These are phyloP conservation scores for Aldrovandia affinis DNA, from an alignment of 2,797 vertebrate genomes.

Conservation along the genomic window DNA sequence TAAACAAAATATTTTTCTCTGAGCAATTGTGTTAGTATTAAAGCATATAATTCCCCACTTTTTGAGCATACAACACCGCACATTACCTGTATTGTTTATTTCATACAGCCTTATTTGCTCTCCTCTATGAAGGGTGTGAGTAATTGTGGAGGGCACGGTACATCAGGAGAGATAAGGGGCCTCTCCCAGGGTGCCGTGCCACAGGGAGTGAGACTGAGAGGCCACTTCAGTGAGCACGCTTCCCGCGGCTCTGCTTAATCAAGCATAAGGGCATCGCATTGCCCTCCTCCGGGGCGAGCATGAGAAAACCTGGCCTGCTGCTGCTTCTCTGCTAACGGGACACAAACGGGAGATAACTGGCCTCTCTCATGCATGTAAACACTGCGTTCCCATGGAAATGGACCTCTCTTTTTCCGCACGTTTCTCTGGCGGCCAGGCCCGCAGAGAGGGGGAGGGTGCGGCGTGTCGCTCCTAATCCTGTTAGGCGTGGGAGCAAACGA, in stretches of 20 bases:
- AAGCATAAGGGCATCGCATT: not conserved
- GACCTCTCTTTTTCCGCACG: not conserved
- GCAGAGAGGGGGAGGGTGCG: not conserved
- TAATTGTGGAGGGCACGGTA: too few species aligned
- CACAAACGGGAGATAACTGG: not conserved
- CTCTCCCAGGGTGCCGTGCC: too few species aligned
- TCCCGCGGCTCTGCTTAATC: not conserved
- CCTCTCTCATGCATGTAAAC: constrained; percentile 21
- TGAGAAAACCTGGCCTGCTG: not conserved
- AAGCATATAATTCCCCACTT: too few species aligned
- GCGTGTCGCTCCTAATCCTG: constrained; percentile 1
- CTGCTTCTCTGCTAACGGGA: not conserved
- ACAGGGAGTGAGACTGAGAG: too few species aligned
- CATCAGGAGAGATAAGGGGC: too few species aligned
- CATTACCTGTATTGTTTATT: too few species aligned
- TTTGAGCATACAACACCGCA: too few species aligned
- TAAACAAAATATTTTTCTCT: too few species aligned
- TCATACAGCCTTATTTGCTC: too few species aligned
- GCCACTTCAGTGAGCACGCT: not conserved
- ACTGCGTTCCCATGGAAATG: constrained; percentile 16
- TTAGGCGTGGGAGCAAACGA: not conserved
- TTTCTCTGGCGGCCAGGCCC: not conserved
- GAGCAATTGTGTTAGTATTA: too few species aligned
- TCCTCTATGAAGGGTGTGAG: too few species aligned
- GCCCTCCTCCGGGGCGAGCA: not conserved